Evolutionary conservation across 64 coral and sea anemone species (phyloP), one percentile per base, ranked within the genome.

Genomic region (Orbicella faveolata): DNA sequence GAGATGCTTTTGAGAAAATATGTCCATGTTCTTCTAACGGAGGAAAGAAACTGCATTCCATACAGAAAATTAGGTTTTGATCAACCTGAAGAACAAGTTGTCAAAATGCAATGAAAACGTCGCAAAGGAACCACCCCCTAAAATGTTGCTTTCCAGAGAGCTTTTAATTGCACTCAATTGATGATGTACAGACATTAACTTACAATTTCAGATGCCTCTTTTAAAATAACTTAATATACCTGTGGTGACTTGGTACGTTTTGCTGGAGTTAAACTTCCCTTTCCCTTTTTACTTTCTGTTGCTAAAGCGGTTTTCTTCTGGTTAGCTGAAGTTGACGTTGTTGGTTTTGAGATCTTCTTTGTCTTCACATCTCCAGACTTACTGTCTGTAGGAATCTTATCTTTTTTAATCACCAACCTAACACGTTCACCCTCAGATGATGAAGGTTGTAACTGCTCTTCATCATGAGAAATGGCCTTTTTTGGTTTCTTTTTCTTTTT

Each of bases 361-460:
- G 70, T 84, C 62, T 70, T 70, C 4, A n/a, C 20, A 26, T 69
- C 82, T 5, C 14, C 21, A 73, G 65, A 23, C 25, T 85, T 85
- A 33, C 8, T 52, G 14, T 21, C 13, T 26, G 82, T 51, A 2
- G 82, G 64, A 85, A 85, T 67, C 62, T 92, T 88, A 63, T 52
- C 75, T 70, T 92, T 92, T n/a, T 92, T 92, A 10, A 92, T 92
- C 74, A 92, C 83, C 8, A 92, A 54, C 53, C 87, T 92, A 34
- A 92, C 90, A 74, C 74, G 90, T 79, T 92, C 90, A 37, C 86
- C 16, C 35, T 92, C 84, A 80, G 82, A 72, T 6, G 77, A 80
- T 20, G 61, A 36, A 1, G 52, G 35, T 9, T 20, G 17, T 39
- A 34, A 15, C 33, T 39, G 15, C 21, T 74, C 2, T 39, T 35